These are phyloP conservation scores for Phoenicopterus ruber DNA, from an alignment of 2,113 vertebrate species.

Conservation along the genomic window DNA sequence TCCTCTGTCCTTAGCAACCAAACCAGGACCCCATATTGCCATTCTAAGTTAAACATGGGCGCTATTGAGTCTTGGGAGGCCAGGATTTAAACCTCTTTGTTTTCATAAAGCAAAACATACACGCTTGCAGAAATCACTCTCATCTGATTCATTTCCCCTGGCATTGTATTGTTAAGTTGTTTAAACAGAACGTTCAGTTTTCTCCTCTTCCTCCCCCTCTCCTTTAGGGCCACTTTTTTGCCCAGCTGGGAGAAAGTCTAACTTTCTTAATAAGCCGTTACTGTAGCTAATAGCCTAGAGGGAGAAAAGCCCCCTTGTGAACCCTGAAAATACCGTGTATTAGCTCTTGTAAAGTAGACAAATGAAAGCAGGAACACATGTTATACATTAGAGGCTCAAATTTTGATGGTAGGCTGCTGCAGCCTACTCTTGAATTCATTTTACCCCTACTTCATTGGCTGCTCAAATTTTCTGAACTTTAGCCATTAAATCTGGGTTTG, in stretches of 20 bases:
- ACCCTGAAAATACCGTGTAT: background rate
- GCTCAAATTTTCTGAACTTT: background rate
- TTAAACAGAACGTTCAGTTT: constrained; percentile 16
- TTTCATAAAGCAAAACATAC: background rate
- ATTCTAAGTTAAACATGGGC: background rate
- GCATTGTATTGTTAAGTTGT: constrained; percentile 11
- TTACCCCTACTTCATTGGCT: background rate
- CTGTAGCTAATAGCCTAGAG: constrained; percentile 29
- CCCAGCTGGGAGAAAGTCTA: background rate
- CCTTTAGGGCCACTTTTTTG: background rate
- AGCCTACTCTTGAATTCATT: constrained; percentile 12
- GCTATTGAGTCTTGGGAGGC: background rate
- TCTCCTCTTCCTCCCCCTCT: background rate
- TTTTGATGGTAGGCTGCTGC: constrained; percentile 10
- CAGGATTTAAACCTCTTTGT: constrained; percentile 4
- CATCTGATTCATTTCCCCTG: constrained; percentile 55
- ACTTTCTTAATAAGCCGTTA: constrained; percentile 32
- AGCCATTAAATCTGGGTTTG: background rate
- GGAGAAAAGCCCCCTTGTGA: constrained; percentile 26
- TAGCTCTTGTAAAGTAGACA: constrained; percentile 40
- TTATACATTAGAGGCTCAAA: constrained; percentile 39
- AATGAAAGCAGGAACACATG: constrained; percentile 31
- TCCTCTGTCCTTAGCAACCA: background rate
- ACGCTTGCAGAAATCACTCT: background rate
- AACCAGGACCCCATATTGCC: background rate